Conservation (phyloP, 2,113 vertebrate species). For the Thinocorus orbignyianus region DNA sequence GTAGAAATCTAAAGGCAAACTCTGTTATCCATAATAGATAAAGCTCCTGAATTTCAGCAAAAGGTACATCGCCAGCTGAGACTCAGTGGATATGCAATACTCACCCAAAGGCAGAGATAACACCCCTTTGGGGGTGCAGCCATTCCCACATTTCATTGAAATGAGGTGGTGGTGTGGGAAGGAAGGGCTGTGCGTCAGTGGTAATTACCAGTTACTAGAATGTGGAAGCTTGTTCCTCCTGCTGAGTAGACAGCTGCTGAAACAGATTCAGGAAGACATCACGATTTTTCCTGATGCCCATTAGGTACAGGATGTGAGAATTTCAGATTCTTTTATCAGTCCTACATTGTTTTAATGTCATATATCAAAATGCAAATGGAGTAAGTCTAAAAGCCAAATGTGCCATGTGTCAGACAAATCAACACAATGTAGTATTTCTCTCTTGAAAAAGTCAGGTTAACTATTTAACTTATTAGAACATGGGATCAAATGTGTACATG, state of each 20-base stretch:
- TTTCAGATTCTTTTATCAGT: not conserved
- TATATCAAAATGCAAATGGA: not conserved
- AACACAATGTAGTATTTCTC: not conserved
- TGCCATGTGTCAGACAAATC: not conserved
- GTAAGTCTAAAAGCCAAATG: not conserved
- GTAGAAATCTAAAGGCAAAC: not conserved
- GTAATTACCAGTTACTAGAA: slow-evolving; percentile 41
- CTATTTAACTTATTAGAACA: not conserved
- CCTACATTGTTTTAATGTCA: not conserved
- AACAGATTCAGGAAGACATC: slow-evolving; percentile 32
- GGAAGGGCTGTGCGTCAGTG: not conserved
- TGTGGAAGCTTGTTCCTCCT: slow-evolving; percentile 38
- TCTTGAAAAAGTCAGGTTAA: not conserved
- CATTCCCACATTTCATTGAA: not conserved
- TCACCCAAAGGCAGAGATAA: not conserved
- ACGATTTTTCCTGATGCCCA: not conserved
- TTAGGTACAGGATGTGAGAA: not conserved
- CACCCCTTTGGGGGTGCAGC: not conserved
- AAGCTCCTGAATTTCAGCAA: not conserved
- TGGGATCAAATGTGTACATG: not conserved
- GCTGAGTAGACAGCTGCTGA: slow-evolving; percentile 61
- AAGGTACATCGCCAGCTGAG: not conserved
- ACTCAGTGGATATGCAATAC: not conserved
- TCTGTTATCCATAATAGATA: not conserved
- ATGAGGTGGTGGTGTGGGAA: not conserved